Percentiles rank a stretch among this genome's conserved stretches.
These are phyloP conservation scores for Bovichtus diacanthus DNA, from an alignment of 2,797 vertebrate species.

Conservation along the genomic window DNA sequence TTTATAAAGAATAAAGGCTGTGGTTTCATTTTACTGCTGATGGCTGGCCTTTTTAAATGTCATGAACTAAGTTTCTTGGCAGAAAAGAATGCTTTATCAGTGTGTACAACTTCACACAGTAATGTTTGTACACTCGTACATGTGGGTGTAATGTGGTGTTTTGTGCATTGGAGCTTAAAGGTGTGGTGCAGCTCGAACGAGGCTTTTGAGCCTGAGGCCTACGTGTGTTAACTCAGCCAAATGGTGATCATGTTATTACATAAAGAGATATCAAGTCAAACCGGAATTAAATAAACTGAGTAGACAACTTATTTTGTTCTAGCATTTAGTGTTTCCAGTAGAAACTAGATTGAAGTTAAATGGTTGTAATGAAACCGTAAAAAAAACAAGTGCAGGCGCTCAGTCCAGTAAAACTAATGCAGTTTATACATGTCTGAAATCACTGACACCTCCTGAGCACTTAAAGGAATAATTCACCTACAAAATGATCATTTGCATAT, in stretches of 20 bases:
- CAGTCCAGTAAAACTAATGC: neutral
- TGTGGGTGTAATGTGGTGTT: neutral
- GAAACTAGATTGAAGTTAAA: neutral
- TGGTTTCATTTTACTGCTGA: conserved; percentile 4
- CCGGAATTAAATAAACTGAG: neutral
- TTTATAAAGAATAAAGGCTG: conserved; percentile 5
- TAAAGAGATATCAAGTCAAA: neutral
- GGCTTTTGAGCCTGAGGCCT: neutral
- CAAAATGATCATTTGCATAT: too few relatives aligned
- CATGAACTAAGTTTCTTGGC: neutral
- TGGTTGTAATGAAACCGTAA: neutral
- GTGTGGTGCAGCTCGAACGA: neutral
- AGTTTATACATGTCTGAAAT: neutral
- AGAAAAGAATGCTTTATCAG: neutral
- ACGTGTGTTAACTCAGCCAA: neutral
- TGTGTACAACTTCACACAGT: neutral
- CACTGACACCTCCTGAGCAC: conserved; percentile 4
- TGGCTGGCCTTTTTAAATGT: neutral
- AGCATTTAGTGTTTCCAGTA: neutral
- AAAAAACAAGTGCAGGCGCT: neutral
- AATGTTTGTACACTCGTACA: neutral
- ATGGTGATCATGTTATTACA: neutral
- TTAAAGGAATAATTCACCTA: neutral
- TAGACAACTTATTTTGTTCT: neutral
- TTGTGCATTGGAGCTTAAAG: neutral